Evolutionary conservation across 2,113 vertebrate species (phyloP).

Genomic region (Thalassarche chlororhynchos): DNA sequence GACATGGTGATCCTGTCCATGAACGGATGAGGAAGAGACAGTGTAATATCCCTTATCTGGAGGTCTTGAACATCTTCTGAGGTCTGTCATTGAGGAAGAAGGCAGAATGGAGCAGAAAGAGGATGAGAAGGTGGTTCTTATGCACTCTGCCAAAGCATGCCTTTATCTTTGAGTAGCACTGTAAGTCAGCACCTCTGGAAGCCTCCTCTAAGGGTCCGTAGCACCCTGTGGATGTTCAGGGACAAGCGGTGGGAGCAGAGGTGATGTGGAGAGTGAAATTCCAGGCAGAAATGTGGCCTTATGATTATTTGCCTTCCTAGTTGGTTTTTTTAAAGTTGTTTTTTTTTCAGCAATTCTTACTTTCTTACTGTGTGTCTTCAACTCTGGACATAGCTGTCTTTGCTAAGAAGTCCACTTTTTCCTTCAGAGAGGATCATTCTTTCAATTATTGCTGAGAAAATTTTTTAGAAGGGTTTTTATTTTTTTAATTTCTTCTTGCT

Average conservation of each 20-base stretch:
- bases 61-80: background rate
- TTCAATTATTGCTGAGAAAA: background rate
- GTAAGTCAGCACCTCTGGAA: background rate
- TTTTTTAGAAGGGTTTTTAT: background rate
- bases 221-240: background rate
- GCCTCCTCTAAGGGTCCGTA: background rate
- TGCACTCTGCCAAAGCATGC: rapidly evolving
- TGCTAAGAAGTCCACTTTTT: background rate
- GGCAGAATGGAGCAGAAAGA: background rate
- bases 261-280: background rate
- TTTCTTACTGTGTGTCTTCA: background rate
- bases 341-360: background rate
- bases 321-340: background rate
- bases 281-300: background rate
- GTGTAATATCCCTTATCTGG: background rate
- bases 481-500: background rate
- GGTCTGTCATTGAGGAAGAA: background rate
- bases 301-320: background rate
- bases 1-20: background rate
- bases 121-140: background rate
- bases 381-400: background rate
- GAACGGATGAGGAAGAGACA: background rate
- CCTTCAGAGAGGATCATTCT: background rate
- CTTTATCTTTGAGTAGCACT: background rate
- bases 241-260: background rate